These are phyloP conservation scores for Plebejus argus DNA, from an alignment of 2,888 invertebrate genomes.

Conservation along the genomic window DNA sequence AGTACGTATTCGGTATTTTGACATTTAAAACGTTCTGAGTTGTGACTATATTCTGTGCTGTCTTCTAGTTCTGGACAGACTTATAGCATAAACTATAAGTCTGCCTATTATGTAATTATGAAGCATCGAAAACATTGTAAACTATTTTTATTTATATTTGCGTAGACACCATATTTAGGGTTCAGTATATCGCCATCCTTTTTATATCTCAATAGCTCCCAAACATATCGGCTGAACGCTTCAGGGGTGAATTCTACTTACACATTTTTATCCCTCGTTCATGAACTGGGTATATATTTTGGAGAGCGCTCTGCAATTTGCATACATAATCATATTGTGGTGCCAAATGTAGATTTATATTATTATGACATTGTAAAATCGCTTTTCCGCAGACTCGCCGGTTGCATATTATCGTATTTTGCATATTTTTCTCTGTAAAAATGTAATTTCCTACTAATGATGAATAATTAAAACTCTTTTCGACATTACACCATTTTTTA, in stretches of 20 bases:
- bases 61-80: no score
- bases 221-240: not conserved
- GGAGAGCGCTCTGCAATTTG: conserved; percentile 4
- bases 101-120: no score
- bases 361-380: not conserved
- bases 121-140: no score
- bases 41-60: no score
- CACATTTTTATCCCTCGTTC: not conserved
- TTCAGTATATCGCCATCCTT: not conserved
- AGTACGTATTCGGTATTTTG: no score
- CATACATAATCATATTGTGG: conserved; percentile 9
- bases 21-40: no score
- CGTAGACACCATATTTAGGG: not conserved
- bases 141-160: not conserved
- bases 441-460: not conserved
- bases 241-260: not conserved
- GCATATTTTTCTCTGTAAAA: not conserved
- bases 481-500: not conserved
- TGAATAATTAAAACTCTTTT: not conserved
- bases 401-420: not conserved
- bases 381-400: not conserved
- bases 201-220: not conserved
- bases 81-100: no score
- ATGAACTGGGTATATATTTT: not conserved
- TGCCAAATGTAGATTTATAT: not conserved